Base-by-base conservation (phyloP, 2,888 invertebrate species). In the Xestoiulus laeticollis region DNA sequence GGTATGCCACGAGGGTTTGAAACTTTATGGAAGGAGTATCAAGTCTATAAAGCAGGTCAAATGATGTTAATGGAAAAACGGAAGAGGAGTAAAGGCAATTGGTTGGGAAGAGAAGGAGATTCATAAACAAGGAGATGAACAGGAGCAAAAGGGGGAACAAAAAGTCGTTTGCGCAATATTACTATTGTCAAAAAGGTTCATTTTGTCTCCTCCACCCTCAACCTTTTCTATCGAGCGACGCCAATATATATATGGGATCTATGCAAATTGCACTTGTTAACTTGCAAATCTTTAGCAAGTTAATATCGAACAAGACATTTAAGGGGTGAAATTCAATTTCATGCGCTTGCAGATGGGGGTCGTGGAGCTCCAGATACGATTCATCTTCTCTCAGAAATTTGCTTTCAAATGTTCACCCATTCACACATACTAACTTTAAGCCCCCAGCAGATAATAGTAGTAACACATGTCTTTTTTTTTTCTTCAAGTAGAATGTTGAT, bases 181-280 rank as follows among this genome's bases (percentile, higher is more conserved):
- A 30, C 78, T 30, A 78, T 78, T 78, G 78, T 78, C 78, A 78
- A 78, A 78, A 30, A 78, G 78, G 78, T 78, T 78, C 30, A 78
- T 78, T 78, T 78, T 78, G 78, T 78, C 30, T 78, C 78, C 78
- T 78, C 78, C 78, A 78, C 78, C 30, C 78, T 78, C 78, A 78
- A 78, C 78, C 78, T 78, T 78, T 78, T 78, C 16, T 12, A 78
- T 78, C 30, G 78, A 78, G 26, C 78, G 78, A 78, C 16, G 78
- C 30, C 78, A 78, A 78, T 78, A 26, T 78, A 30, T 30, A 30
- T 78, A 30, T 78, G 43, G 44, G 85, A 85, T 85, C 85, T 78
- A 78, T 78, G 87, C 78, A 87, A 87, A 87, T 87, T 48, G 87
- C 78, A 1, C 78, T 68, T 87, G 87, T 87, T 87, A 87, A 87